These are phyloP conservation scores for Oppia nitens DNA, from an alignment of 1,140 invertebrate species.

Conservation along the genomic window DNA sequence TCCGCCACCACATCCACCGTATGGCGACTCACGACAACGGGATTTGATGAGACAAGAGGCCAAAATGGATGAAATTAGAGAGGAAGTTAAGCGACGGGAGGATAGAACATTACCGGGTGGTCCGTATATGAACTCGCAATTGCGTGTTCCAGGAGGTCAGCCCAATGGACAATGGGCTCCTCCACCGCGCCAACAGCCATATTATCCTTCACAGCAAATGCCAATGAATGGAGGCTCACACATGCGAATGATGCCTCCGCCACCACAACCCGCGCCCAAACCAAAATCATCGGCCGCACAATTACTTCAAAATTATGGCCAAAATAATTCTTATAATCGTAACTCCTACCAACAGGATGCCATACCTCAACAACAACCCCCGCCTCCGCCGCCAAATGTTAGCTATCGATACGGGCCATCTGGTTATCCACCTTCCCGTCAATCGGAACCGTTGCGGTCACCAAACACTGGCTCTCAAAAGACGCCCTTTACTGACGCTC, in stretches of 20 bases:
- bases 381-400: slow-evolving; percentile 9
- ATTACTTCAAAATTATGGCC: not conserved
- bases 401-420: slow-evolving; percentile 21
- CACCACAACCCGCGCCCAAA: slow-evolving; percentile 32
- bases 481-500: not conserved
- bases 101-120: slow-evolving; percentile 29
- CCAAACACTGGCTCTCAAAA: slow-evolving; percentile 26
- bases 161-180: not conserved
- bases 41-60: slow-evolving; percentile 49
- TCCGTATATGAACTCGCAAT: slow-evolving; percentile 4
- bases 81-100: slow-evolving; percentile 54
- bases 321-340: not conserved
- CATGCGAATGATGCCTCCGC: slow-evolving; percentile 35
- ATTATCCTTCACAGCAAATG: slow-evolving; percentile 6
- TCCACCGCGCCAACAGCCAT: slow-evolving; percentile 13
- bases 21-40: slow-evolving; percentile 22
- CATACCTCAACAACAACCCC: not conserved
- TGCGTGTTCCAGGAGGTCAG: slow-evolving; percentile 2
- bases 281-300: slow-evolving; percentile 12
- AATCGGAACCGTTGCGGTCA: slow-evolving; percentile 22
- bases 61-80: slow-evolving; percentile 62
- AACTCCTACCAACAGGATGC: not conserved
- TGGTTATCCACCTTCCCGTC: slow-evolving; percentile 19
- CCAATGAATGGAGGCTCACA: slow-evolving; percentile 26
- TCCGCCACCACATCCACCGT: not conserved